Conservation (phyloP, 2,888 invertebrate species). For the Machimus atricapillus region DNA sequence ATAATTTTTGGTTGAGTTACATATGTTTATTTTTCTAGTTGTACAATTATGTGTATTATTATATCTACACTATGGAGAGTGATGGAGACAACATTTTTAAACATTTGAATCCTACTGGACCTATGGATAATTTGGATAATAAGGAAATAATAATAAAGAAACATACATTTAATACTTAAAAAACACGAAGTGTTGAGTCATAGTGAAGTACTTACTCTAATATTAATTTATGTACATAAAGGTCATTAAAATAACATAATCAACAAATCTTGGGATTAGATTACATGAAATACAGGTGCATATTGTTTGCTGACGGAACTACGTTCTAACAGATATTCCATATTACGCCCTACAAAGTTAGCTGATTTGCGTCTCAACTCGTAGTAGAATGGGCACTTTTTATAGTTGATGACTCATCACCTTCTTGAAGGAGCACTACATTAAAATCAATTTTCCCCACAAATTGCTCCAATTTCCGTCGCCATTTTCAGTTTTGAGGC, state of each 20-base stretch:
- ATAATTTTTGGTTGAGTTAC: too few species aligned
- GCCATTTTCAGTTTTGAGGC: neutral
- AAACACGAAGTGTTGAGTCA: too few species aligned
- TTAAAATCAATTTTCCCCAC: neutral
- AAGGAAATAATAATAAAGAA: too few species aligned
- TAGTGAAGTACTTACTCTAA: too few species aligned
- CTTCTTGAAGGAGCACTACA: neutral
- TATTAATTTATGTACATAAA: too few species aligned
- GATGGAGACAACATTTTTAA: too few species aligned
- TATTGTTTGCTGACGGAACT: neutral
- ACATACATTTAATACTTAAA: too few species aligned
- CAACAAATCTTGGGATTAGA: neutral
- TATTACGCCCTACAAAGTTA: neutral
- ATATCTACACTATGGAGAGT: too few species aligned
- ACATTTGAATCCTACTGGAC: too few species aligned
- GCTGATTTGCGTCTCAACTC: neutral
- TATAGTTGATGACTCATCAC: neutral
- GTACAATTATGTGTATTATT: too few species aligned
- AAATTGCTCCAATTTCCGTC: neutral
- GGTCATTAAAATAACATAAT: neutral
- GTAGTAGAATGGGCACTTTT: neutral
- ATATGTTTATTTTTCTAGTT: too few species aligned
- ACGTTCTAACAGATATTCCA: neutral
- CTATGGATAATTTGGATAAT: too few species aligned
- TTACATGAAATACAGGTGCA: neutral